phyloP scores from a whole-genome alignment of 2,888 invertebrate genomes.

The Anoplius nigerrimus region DNA sequence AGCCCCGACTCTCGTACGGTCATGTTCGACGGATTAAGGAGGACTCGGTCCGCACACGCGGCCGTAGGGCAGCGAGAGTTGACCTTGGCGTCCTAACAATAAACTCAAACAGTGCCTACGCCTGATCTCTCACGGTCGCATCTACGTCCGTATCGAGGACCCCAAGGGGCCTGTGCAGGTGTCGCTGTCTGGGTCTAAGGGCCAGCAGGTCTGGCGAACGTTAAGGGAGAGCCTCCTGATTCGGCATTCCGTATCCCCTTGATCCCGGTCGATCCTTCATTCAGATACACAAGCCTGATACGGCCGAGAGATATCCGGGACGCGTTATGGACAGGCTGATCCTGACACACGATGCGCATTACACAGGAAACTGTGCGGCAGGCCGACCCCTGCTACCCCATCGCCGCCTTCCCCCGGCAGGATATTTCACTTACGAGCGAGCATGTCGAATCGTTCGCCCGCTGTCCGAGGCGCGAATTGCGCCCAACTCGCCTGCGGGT shows the following conservation, averaged over 20 bases:
- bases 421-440: constrained; percentile 25
- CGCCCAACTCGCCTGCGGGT: neutral
- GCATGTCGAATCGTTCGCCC: neutral
- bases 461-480: neutral
- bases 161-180: neutral
- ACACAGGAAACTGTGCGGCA: constrained; percentile 38
- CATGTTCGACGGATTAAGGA: too few relatives aligned
- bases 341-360: constrained; percentile 61
- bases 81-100: constrained; percentile 13
- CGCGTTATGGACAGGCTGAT: constrained; percentile 62
- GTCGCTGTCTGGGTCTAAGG: constrained; percentile 1
- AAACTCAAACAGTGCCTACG: constrained; percentile 7
- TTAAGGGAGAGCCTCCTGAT: constrained; percentile 29
- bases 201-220: neutral
- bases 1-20: too few relatives aligned
- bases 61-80: too few relatives aligned
- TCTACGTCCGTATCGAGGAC: neutral
- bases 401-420: constrained; percentile 14
- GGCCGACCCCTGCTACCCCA: constrained; percentile 17
- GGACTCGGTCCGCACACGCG: too few relatives aligned
- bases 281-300: constrained; percentile 59
- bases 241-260: constrained; percentile 54
- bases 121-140: neutral
- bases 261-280: constrained; percentile 63
- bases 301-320: constrained; percentile 53